A percentile compares a stretch with the other conserved stretches of the same genome.
Evolutionary conservation across 2,113 vertebrate species (phyloP).

Genomic region (Pongo abelii): DNA sequence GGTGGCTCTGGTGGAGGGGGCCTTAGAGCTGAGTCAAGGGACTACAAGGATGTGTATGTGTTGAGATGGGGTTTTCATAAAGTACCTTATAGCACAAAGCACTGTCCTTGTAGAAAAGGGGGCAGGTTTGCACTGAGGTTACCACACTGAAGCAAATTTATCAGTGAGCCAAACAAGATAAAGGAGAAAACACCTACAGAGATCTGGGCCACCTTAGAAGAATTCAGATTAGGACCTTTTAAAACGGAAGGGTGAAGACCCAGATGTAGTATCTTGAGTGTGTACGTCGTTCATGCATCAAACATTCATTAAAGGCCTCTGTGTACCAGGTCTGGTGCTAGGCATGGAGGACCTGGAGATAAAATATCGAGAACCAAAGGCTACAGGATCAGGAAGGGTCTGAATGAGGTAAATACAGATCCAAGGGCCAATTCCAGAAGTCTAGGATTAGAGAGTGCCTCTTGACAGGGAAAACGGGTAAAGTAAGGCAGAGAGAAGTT

Average conservation of each 20-base stretch:
- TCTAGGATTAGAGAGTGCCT: neutral
- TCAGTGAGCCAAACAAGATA: neutral
- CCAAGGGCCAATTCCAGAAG: neutral
- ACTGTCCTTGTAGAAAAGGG: neutral
- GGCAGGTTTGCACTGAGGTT: neutral
- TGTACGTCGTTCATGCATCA: neutral
- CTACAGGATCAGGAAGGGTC: neutral
- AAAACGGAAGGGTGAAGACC: neutral
- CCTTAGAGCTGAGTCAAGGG: neutral
- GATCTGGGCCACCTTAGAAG: neutral
- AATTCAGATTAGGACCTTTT: neutral
- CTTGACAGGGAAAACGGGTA: neutral
- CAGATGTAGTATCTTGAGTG: neutral
- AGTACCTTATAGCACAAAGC: neutral
- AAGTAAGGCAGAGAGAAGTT: neutral
- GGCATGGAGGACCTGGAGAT: neutral
- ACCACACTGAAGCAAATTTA: neutral
- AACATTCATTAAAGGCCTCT: neutral
- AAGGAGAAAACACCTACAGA: neutral
- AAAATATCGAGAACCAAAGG: neutral
- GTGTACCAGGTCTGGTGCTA: fast-evolving
- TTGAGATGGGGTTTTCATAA: neutral
- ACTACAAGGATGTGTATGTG: too few relatives aligned
- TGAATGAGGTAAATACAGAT: fast-evolving
- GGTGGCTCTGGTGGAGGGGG: neutral